Evolutionary conservation across 2,113 vertebrate species (phyloP), one percentile per base, ranked within the genome.

Genomic region (Odobenus rosmarus): DNA sequence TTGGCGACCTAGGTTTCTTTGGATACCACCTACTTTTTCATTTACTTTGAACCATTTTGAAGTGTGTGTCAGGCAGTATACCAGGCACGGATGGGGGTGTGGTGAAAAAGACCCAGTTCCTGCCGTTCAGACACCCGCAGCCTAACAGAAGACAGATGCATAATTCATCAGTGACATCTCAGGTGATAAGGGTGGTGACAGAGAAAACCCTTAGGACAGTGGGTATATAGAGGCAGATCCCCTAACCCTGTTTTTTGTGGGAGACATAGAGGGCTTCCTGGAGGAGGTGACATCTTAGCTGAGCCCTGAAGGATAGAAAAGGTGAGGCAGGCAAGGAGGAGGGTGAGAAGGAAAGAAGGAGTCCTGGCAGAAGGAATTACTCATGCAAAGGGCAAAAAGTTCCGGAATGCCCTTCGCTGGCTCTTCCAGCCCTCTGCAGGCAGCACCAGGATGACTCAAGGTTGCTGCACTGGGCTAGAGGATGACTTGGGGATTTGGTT

Each of bases 321-420:
- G 51, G 2, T n/a, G 46, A 67, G 59, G 13, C 23, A 80, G 55
- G 33, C 46, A 77, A 84, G 36, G 10, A 49, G 26, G 13, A 31
- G 18, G 13, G 1, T 0, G 1, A 39, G 14, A 33, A 36, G 18
- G 55, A 14, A n/a, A n/a, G 49, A 46, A 61, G 31, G 46, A 39
- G 23, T 67, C 64, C 14, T 10, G 49, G 51, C 26, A 64, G 83
- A 61, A 95, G 33, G 74, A 33, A 26, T 62, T 15, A 51, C 55
- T 81, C 53, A 55, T 5, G 13, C 15, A 31, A 59, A 81, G 62
- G 13, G 53, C n/a, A 72, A 64, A 81, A 85, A 74, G 36, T 14
- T 39, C 64, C 57, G 24, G 42, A 51, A 24, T 14, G 62, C 36
- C 72, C 49, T 21, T n/a, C 6, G 28, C 83, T 61, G 51, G 67